Evolutionary conservation across 2,888 invertebrate species (phyloP).

Genomic region (Penaeus monodon): DNA sequence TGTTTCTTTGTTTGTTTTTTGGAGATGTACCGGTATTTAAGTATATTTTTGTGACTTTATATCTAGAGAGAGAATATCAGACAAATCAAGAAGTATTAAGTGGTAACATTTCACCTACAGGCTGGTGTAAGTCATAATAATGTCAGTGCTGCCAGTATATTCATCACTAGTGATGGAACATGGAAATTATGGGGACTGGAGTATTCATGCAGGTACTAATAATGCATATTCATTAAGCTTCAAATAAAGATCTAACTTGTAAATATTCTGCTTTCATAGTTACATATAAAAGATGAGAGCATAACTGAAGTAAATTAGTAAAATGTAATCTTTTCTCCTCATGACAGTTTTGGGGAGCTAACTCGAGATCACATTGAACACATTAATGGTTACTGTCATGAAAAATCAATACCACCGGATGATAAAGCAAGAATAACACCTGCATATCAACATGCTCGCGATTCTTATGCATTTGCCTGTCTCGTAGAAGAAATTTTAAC

Average conservation of each 20-base stretch:
- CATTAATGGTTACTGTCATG: constrained; percentile 69
- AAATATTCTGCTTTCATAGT: background rate
- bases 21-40: too few relatives aligned
- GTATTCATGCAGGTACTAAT: constrained; percentile 73
- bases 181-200: constrained; percentile 92
- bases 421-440: constrained; percentile 70
- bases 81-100: background rate
- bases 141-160: constrained; percentile 83
- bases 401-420: constrained; percentile 80
- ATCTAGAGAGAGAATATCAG: too few relatives aligned
- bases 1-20: too few relatives aligned
- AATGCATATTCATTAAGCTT: constrained; percentile 1
- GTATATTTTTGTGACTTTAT: too few relatives aligned
- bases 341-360: constrained; percentile 57
- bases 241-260: background rate
- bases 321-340: background rate
- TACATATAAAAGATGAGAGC: background rate
- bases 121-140: constrained; percentile 86
- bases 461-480: constrained; percentile 83
- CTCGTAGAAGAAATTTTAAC: constrained; percentile 82
- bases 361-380: constrained; percentile 57
- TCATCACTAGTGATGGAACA: constrained; percentile 84
- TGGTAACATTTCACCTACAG: constrained; percentile 69
- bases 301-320: background rate
- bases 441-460: constrained; percentile 74